A percentile compares a stretch with the other conserved stretches of the same genome.
Conservation (phyloP, 2,113 vertebrate species). For the Prochilodus magdalenae region DNA sequence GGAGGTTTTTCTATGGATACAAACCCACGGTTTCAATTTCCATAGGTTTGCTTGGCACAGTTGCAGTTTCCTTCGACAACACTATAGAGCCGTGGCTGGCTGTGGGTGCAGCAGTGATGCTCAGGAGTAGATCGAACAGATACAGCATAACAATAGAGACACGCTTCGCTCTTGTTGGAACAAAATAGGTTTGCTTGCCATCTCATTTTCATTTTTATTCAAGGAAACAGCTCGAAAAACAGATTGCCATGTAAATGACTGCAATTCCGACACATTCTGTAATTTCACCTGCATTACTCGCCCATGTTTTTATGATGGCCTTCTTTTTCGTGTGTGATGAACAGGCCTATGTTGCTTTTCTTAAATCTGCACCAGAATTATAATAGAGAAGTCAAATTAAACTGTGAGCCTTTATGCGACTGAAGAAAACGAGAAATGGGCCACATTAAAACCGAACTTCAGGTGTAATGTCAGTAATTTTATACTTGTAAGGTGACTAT, state of each 20-base stretch:
- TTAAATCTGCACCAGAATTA: constrained; percentile 12
- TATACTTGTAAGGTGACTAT: constrained; percentile 60
- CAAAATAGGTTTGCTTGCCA: neutral
- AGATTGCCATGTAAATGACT: constrained; percentile 29
- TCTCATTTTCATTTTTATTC: constrained; percentile 23
- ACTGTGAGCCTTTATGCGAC: constrained; percentile 12
- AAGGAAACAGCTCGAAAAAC: constrained; percentile 7
- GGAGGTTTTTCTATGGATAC: constrained; percentile 7
- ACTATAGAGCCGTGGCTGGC: constrained; percentile 11
- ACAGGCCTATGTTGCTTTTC: constrained; percentile 8
- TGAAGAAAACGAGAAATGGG: constrained; percentile 25
- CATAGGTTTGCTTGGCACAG: constrained; percentile 7
- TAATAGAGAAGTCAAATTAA: constrained; percentile 31
- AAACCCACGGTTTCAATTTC: constrained; percentile 6
- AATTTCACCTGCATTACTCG: constrained; percentile 10
- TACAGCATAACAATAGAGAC: constrained; percentile 17
- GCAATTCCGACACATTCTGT: constrained; percentile 25
- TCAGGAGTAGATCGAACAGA: constrained; percentile 17
- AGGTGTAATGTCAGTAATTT: constrained; percentile 61
- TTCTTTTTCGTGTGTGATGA: constrained; percentile 8
- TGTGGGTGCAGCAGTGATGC: neutral
- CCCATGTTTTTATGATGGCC: constrained; percentile 12
- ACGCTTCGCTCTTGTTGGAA: constrained; percentile 1
- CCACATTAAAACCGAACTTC: constrained; percentile 62
- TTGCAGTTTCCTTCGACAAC: neutral